These are phyloP conservation scores for Rhegmatorhina hoffmannsi DNA, from an alignment of 2,113 vertebrate species.

Conservation along the genomic window DNA sequence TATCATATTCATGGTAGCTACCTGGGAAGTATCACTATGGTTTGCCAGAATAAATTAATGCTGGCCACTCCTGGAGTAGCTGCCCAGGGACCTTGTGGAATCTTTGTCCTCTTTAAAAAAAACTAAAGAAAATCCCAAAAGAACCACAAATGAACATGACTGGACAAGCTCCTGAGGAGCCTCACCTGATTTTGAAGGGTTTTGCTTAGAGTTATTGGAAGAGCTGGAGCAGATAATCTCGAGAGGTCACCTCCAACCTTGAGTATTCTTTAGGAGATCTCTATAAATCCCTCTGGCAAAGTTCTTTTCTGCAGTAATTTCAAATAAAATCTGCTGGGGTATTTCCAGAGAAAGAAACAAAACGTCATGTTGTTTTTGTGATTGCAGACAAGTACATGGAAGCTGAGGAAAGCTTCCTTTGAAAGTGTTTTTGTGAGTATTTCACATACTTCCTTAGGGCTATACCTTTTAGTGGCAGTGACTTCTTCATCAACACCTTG, in stretches of 20 bases:
- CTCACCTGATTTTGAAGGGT: neutral
- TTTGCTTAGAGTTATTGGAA: neutral
- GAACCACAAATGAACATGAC: neutral
- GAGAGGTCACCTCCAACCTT: neutral
- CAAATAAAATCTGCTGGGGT: neutral
- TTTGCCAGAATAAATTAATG: neutral
- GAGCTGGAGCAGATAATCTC: neutral
- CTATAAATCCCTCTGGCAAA: neutral
- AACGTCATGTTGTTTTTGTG: neutral
- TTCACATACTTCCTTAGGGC: constrained; percentile 3
- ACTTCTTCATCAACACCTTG: constrained; percentile 6
- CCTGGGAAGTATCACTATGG: neutral
- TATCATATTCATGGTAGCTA: neutral
- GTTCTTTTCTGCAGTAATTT: neutral
- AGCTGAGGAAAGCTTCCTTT: neutral
- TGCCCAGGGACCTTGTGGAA: neutral
- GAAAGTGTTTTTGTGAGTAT: neutral
- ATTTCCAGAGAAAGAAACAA: constrained; percentile 7
- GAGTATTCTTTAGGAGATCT: neutral
- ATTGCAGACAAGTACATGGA: neutral
- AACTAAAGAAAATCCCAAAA: neutral
- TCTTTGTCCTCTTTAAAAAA: neutral
- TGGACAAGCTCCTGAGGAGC: neutral
- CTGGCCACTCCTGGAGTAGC: neutral
- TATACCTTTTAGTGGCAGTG: neutral